A percentile compares a stretch with the other conserved stretches of the same genome.
These are phyloP conservation scores for Gymnothorax javanicus DNA, from an alignment of 2,797 vertebrate genomes.

Conservation along the genomic window DNA sequence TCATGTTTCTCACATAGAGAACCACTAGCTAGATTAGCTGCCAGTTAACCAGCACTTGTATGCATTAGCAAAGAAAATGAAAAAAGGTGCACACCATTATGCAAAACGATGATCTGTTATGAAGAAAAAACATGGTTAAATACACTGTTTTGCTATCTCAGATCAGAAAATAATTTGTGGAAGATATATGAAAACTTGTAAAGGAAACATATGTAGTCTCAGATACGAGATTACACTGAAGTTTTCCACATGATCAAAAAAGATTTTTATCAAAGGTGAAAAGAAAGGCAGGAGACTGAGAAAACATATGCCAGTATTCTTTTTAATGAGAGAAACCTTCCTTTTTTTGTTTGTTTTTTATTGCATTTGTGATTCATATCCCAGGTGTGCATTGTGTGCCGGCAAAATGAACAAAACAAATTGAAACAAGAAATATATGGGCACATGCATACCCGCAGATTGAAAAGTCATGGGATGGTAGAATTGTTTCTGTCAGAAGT, in stretches of 20 bases:
- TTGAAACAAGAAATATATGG: slow-evolving; percentile 42
- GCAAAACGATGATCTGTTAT: background rate
- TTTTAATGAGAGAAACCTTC: slow-evolving; percentile 16
- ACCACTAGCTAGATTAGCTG: background rate
- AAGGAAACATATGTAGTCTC: background rate
- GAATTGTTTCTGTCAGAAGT: slow-evolving; percentile 73
- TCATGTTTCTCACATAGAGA: background rate
- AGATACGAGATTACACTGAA: background rate
- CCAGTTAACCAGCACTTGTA: background rate
- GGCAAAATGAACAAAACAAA: slow-evolving; percentile 45
- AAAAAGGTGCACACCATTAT: background rate
- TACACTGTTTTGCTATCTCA: background rate
- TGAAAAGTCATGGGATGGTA: slow-evolving; percentile 41
- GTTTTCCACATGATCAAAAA: background rate
- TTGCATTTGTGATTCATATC: slow-evolving; percentile 21
- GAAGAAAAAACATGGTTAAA: background rate
- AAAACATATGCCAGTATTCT: slow-evolving; percentile 31
- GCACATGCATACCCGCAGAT: slow-evolving; percentile 38
- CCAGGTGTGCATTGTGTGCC: slow-evolving; percentile 28
- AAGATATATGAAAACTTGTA: background rate
- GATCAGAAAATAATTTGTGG: background rate
- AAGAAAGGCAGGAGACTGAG: background rate
- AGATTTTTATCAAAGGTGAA: slow-evolving; percentile 19
- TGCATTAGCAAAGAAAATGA: background rate
- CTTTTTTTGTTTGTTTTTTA: slow-evolving; percentile 24